Evolutionary conservation across 1,140 invertebrate species (phyloP), one percentile per base, ranked within the genome.

Genomic region (Halyomorpha halys): DNA sequence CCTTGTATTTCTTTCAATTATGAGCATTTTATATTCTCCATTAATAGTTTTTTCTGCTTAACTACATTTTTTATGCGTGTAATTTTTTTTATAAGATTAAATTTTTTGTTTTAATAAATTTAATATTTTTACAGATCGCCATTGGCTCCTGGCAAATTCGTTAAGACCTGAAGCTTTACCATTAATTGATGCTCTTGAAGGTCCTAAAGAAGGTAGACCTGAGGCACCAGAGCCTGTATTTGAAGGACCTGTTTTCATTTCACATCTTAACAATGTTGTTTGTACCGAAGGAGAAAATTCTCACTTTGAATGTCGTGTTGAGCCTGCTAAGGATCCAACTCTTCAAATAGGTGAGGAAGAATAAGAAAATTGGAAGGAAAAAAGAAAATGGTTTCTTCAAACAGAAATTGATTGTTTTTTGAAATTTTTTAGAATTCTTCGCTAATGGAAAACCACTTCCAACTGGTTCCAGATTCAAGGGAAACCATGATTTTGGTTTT

Each of bases 301-400:
- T 68, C 91, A 93, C 75, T 98, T 99, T 72, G 92, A 97, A 76
- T 96, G 92, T 73, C 87, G 88, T 68, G 90, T 98, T 6, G 89
- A 96, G 74, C 94, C 94, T 44, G 87, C 91, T 14, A 90, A 91
- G 74, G 94, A 98, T 77, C 93, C 94, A 2, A 95, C 90, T 14
- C 85, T 97, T 79, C 88, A 87, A 71, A 89, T 95, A 69, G 75
- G 75, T 77, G 68, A 68, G 72, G 14, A 56, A 11, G 21, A 49
- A 19, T n/a, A 18, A 6, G 6, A 49, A 5, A 18, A 19, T n/a
- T 69, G 63, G 47, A 53, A 25, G n/a, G 4, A 34, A 59, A 59
- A 23, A 49, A 19, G 4, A 49, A 49, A 49, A n/a, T 49, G 2
- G 9, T 21, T 49, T 21, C n/a, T 49, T 19, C 19, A 19, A 13